Evolutionary conservation across 2,888 invertebrate species (phyloP), one percentile per base, ranked within the genome.

Genomic region (Cephonodes hylas): DNA sequence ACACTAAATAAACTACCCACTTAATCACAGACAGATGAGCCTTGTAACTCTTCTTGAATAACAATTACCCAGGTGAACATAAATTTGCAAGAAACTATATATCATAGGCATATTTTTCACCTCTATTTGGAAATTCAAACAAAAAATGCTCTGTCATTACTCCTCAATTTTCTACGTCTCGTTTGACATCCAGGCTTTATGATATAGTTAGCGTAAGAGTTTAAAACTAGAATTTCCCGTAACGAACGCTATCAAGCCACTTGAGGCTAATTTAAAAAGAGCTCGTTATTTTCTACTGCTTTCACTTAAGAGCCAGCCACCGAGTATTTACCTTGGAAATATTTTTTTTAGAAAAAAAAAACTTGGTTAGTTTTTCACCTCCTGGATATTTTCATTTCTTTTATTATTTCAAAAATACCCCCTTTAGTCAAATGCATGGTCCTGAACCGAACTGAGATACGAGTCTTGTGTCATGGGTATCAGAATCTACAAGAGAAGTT

Each of bases 241-340:
- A 48, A 65, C 61, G 58, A 46, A 62, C 20, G 59, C 27, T 48
- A 60, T 34, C 34, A 22, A 38, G 53, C 46, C 27, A 42, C 38
- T 42, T n/a, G 34, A n/a, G 70, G 70, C 65, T 73, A 72, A 76
- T 74, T 74, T 69, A 66, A 59, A 63, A 66, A 66, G 67, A 67
- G 68, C 64, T 65, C 68, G 64, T 70, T 74, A 70, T 62, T 65
- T 68, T 64, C 65, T 71, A 66, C 68, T 64, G 65, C 62, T 61
- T 60, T 62, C 48, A 61, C 22, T 59, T 59, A 53, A 23, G 48
- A 59, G 22, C 44, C 59, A 48, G 25, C 27, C 15, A 48, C 18
- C 31, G 53, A 15, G 53, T 58, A 46, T 61, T 66, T 67, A 70
- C 42, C 22, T 58, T 66, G 66, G 57, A 34, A 57, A 58, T 57